Conservation (phyloP, 2,888 invertebrate species). For the Philaethria dido region DNA sequence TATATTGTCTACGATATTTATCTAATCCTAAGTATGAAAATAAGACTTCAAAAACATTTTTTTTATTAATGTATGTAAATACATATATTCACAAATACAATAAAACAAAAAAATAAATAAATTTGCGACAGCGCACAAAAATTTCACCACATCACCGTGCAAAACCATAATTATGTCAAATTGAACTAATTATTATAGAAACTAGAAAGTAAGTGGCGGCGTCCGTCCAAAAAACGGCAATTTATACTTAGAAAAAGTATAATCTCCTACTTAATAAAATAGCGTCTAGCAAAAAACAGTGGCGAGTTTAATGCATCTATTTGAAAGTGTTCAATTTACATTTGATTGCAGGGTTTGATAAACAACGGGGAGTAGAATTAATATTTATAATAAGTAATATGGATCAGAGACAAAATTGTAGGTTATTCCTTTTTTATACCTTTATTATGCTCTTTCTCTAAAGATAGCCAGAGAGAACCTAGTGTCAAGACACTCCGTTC, state of each 20-base stretch:
- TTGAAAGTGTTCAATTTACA: constrained; percentile 18
- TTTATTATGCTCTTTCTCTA: no score
- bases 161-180: constrained; percentile 19
- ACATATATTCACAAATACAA: no score
- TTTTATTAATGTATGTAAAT: no score
- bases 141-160: not conserved
- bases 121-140: constrained; percentile 5
- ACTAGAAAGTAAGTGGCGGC: constrained; percentile 22
- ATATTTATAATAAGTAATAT: no score
- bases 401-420: no score
- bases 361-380: not conserved
- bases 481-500: no score
- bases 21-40: no score
- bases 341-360: constrained; percentile 20
- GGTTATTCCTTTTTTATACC: no score
- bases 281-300: constrained; percentile 13
- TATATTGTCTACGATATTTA: no score
- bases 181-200: constrained; percentile 19
- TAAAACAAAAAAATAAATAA: not conserved
- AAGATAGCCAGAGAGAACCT: no score
- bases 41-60: no score
- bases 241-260: constrained; percentile 19
- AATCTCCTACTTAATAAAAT: constrained; percentile 18
- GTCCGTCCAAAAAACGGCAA: constrained; percentile 5
- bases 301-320: constrained; percentile 4